A percentile compares a stretch with the other conserved stretches of the same genome.
Evolutionary conservation across 1,140 invertebrate species (phyloP).

Genomic region (Cardiocondyla obscurior): DNA sequence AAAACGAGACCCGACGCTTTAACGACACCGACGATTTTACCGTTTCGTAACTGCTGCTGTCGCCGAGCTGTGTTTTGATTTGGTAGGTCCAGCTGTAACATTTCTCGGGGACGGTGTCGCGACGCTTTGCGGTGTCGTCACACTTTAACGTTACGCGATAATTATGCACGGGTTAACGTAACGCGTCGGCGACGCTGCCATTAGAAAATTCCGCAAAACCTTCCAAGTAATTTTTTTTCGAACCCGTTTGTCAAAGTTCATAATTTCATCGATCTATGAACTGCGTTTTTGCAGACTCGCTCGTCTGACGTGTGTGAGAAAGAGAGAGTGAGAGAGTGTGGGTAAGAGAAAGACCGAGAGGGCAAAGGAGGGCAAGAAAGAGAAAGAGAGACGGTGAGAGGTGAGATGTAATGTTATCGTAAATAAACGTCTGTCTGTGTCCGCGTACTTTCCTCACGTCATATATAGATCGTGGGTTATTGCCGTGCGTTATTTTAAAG

Average conservation of each 20-base stretch:
- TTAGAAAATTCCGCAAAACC: background rate
- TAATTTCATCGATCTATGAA: background rate
- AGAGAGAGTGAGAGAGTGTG: background rate
- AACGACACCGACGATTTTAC: background rate
- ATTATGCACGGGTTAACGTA: background rate
- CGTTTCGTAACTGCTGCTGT: constrained; percentile 42
- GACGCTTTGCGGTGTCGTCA: background rate
- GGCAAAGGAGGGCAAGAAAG: background rate
- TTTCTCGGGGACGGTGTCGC: background rate
- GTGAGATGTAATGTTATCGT: constrained; percentile 19
- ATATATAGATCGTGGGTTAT: background rate
- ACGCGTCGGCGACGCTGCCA: background rate
- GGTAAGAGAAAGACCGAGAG: background rate
- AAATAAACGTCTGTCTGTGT: constrained; percentile 29
- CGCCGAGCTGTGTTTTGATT: constrained; percentile 50
- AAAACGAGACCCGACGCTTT: constrained; percentile 17
- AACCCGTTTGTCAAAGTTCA: background rate
- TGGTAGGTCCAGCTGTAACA: constrained; percentile 30
- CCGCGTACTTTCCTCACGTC: background rate
- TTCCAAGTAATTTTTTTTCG: background rate
- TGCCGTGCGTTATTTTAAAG: background rate
- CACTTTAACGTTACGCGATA: background rate
- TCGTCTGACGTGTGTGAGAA: background rate
- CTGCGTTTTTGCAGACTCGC: background rate
- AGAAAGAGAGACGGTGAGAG: background rate